Conservation (phyloP, 2,888 invertebrate genomes). For the Nomada flava region DNA sequence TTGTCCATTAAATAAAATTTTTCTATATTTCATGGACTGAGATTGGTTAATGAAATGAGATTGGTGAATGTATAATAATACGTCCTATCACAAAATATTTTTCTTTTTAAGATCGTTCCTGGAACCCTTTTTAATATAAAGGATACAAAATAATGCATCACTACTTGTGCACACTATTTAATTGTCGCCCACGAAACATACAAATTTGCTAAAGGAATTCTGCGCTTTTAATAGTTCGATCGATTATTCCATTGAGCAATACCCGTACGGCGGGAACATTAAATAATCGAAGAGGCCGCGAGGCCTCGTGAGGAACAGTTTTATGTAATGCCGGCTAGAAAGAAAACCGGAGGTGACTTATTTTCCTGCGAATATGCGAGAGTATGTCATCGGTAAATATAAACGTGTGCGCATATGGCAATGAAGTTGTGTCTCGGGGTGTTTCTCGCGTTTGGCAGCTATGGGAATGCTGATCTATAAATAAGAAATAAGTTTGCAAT, state of each 20-base stretch:
- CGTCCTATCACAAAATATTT: too few species aligned
- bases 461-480: neutral
- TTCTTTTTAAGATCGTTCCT: too few species aligned
- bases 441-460: neutral
- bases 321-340: conserved; percentile 36
- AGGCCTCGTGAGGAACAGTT: conserved; percentile 31
- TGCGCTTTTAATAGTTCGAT: conserved; percentile 18
- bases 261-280: conserved; percentile 20
- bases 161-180: too few species aligned
- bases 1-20: neutral
- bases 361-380: conserved; percentile 22
- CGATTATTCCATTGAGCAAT: conserved; percentile 26
- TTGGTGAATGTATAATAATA: too few species aligned
- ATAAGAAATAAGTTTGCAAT: neutral
- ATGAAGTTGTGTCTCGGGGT: neutral
- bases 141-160: too few species aligned
- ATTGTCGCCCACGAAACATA: too few species aligned
- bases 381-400: conserved; percentile 60
- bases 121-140: too few species aligned
- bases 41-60: neutral
- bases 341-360: conserved; percentile 33
- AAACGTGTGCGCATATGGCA: neutral
- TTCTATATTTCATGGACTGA: neutral
- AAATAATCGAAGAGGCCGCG: conserved; percentile 39
- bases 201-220: neutral